Percentiles rank a stretch among this genome's conserved stretches.
These are phyloP conservation scores for Montipora efflorescens DNA, from an alignment of 64 coral and sea anemone genomes.

Conservation along the genomic window DNA sequence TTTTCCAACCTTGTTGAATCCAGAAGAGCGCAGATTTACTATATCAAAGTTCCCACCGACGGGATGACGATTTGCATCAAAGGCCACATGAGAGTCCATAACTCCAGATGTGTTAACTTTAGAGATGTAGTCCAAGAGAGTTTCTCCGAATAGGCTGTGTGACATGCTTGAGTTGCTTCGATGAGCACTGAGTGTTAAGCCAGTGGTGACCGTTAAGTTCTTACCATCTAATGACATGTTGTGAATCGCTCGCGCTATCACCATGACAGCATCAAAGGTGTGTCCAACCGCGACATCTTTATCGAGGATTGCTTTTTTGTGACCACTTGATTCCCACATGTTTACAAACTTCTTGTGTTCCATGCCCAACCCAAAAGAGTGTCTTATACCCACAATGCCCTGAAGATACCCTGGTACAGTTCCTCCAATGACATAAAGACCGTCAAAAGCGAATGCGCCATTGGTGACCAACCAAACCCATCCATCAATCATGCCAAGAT, in stretches of 20 bases:
- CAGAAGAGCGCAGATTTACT: conserved; percentile 84
- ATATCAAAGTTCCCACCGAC: conserved; percentile 68
- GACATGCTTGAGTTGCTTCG: background rate
- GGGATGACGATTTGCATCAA: conserved; percentile 64
- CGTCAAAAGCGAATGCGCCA: conserved; percentile 73
- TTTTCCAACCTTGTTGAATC: conserved; percentile 71
- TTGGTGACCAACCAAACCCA: conserved; percentile 85
- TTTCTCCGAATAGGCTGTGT: conserved; percentile 49
- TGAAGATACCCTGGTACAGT: conserved; percentile 66
- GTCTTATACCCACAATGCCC: conserved; percentile 76
- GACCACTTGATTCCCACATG: conserved; percentile 64
- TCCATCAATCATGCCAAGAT: conserved; percentile 77
- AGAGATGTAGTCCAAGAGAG: conserved; percentile 59
- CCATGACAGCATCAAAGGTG: conserved; percentile 81
- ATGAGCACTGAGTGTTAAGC: conserved; percentile 55
- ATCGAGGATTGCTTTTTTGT: conserved; percentile 28
- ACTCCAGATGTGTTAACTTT: conserved; percentile 83
- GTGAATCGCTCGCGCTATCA: conserved; percentile 68
- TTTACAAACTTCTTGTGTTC: conserved; percentile 50
- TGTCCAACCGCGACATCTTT: conserved; percentile 73
- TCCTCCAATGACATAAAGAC: conserved; percentile 46
- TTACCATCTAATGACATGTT: conserved; percentile 64
- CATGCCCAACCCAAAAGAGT: conserved; percentile 69
- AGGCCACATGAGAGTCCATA: conserved; percentile 58
- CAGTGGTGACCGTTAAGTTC: conserved; percentile 23